Conservation (phyloP, 2,888 invertebrate genomes). For the Lagria hirta region DNA sequence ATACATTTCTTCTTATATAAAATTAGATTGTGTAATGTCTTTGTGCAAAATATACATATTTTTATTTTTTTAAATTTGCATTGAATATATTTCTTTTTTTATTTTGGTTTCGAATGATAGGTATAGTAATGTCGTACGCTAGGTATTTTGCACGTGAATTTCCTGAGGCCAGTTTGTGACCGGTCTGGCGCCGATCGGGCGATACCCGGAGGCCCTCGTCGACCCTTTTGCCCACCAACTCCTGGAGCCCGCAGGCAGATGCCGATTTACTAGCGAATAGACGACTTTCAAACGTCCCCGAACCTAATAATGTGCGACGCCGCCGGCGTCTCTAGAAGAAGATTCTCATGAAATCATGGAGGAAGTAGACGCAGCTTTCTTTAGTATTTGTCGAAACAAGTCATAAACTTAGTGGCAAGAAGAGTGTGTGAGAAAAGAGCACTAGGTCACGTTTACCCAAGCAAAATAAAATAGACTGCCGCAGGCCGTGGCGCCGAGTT, state of each 20-base stretch:
- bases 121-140: too few species aligned
- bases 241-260: conserved; percentile 33
- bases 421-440: conserved; percentile 14
- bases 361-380: conserved; percentile 5
- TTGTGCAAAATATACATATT: too few species aligned
- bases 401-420: too few species aligned
- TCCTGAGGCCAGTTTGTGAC: conserved; percentile 25
- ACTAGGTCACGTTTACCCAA: conserved; percentile 17
- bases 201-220: conserved; percentile 42
- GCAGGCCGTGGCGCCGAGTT: too few species aligned
- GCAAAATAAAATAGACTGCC: too few species aligned
- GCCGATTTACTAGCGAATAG: conserved; percentile 11
- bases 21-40: too few species aligned
- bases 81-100: too few species aligned
- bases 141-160: conserved; percentile 25
- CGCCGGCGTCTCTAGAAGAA: conserved; percentile 1
- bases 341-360: conserved; percentile 1
- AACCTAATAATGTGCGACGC: too few species aligned
- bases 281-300: conserved; percentile 21
- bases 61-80: too few species aligned
- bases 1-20: too few species aligned
- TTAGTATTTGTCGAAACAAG: too few species aligned
- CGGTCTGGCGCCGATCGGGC: conserved; percentile 47
- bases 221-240: conserved; percentile 48
- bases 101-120: too few species aligned